phyloP scores from a whole-genome alignment of 2,113 vertebrate genomes.

The Nibea coibor region DNA sequence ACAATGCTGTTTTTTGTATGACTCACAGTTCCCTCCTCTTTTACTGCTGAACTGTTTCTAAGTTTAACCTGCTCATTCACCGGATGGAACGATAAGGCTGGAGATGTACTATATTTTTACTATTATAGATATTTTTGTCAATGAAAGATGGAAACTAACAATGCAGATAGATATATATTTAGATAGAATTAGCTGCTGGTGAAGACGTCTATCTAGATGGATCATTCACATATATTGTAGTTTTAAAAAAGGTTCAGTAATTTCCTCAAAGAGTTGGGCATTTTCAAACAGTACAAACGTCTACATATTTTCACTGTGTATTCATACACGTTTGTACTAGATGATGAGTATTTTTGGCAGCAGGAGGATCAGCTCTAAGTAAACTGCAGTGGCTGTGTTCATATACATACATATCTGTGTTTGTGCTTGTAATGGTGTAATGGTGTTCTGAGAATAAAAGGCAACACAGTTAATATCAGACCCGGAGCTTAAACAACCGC shows the following conservation, averaged over 20 bases:
- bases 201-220: neutral
- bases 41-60: neutral
- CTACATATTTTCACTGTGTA: neutral
- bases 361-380: neutral
- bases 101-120: neutral
- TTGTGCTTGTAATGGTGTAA: neutral
- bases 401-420: neutral
- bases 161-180: no score
- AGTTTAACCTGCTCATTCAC: neutral
- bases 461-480: conserved; percentile 4
- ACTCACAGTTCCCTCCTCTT: no score
- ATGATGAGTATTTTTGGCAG: neutral
- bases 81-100: neutral
- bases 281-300: neutral
- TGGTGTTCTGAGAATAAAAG: neutral
- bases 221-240: neutral
- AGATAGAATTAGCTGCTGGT: neutral
- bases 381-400: neutral
- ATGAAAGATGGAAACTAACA: no score
- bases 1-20: neutral
- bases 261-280: neutral
- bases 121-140: no score
- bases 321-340: neutral
- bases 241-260: neutral
- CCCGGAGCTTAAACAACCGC: neutral